Base-by-base conservation (phyloP, 1,140 invertebrate species). In the Paramacrobiotus metropolitanus region DNA sequence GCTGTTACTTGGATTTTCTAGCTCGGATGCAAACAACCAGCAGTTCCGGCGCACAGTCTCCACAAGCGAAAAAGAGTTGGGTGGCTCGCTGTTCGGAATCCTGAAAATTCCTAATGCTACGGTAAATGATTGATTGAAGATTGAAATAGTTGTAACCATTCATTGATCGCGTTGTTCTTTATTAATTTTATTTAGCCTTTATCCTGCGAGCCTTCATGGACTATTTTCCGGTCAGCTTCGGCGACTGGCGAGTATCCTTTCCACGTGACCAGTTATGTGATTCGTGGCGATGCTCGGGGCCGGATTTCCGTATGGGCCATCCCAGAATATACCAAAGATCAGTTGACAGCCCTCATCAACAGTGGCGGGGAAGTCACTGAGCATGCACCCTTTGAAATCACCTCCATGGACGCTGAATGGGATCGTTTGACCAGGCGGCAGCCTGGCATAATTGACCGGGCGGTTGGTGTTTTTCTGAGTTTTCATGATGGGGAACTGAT, bases 261-360 rank as follows among this genome's bases (percentile, higher is more conserved):
- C 31, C 60, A 24, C 30, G 31, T 75, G n/a, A 67, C 78, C 2
- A 80, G 85, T 55, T 78, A 87, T 66, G 69, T 94, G 21, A 68
- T 94, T 3, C 77, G 90, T 9, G 90, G 90, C 0, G 90, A 95
- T 73, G 88, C 86, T 0, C 83, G 87, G 68, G 89, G 89, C 1
- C 81, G 83, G 24, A 80, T 95, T 18, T 79, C 83, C 20, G 74
- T 90, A 18, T 94, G 89, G 90, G 82, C 78, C 63, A 82, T 93
- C 29, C 87, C 89, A 4, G 84, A 91, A 44, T 79, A 87, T 2
- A 77, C 80, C 0, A 72, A 80, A 44, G 77, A 80, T 60, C 80
- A 86, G 66, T 72, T 86, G 28, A 70, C 73, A 1, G 78, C 83
- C 65, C 77, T 85, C 21, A 75, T 79, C 67, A 77, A 77, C 67